phyloP scores from a whole-genome alignment of 2,797 vertebrate species.

The Moxostoma hubbsi region DNA sequence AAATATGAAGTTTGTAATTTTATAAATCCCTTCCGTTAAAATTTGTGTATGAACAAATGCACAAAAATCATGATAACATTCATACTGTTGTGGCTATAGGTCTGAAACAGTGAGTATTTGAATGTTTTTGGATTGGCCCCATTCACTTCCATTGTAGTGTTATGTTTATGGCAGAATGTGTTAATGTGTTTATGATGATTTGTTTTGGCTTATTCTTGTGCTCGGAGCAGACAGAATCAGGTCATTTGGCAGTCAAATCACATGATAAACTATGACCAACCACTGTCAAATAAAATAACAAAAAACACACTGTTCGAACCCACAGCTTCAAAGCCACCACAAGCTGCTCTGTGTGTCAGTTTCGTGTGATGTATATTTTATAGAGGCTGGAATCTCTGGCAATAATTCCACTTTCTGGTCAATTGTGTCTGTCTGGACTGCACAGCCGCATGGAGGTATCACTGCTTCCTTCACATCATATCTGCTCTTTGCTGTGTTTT shows the following conservation, averaged over 20 bases:
- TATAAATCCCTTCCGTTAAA: too few relatives aligned
- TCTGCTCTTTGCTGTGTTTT: constrained; percentile 27
- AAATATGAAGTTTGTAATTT: too few relatives aligned
- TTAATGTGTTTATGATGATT: constrained; percentile 44
- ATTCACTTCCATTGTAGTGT: neutral
- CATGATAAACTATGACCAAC: constrained; percentile 23
- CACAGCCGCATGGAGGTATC: constrained; percentile 12
- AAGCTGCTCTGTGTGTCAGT: neutral
- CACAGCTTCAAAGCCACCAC: neutral
- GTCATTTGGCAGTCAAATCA: constrained; percentile 33
- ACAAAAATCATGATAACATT: too few relatives aligned
- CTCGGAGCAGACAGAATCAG: constrained; percentile 35
- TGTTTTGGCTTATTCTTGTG: constrained; percentile 38
- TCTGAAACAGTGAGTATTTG: too few relatives aligned
- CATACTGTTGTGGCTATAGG: too few relatives aligned
- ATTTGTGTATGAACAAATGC: too few relatives aligned
- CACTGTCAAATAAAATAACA: constrained; percentile 15
- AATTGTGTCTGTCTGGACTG: constrained; percentile 25
- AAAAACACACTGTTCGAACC: neutral
- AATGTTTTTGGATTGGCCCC: too few relatives aligned
- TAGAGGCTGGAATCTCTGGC: neutral
- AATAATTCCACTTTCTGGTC: neutral
- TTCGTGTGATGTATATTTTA: neutral
- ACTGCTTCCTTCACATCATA: constrained; percentile 22
- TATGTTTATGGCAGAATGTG: constrained; percentile 15